Percentiles rank a stretch among this genome's conserved stretches.
phyloP scores from a whole-genome alignment of 2,797 vertebrate species.

The Sebastes iracundus region DNA sequence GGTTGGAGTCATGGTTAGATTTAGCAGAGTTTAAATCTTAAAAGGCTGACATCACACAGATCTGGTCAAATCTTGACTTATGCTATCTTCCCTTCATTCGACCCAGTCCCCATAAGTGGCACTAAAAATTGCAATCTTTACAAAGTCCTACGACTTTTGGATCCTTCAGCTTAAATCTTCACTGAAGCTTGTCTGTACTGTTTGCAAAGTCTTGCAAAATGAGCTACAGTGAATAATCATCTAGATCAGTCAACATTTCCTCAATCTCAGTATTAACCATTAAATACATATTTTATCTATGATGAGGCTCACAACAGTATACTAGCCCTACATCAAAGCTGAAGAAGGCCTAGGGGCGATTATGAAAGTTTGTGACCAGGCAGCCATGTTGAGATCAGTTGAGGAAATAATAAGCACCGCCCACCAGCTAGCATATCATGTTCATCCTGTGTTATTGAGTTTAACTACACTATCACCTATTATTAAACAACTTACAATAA shows the following conservation, averaged over 20 bases:
- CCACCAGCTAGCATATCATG: background rate
- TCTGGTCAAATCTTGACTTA: background rate
- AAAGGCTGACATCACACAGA: conserved; percentile 8
- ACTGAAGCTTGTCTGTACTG: background rate
- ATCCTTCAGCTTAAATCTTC: background rate
- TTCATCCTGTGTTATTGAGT: background rate
- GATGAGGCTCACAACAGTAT: background rate
- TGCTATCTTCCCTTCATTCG: background rate
- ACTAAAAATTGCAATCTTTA: background rate
- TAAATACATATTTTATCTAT: background rate
- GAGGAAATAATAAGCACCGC: no score
- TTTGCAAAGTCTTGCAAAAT: background rate
- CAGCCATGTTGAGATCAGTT: no score
- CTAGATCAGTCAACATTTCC: background rate
- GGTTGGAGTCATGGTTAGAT: conserved; percentile 7
- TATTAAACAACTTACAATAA: no score
- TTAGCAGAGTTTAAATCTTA: conserved; percentile 12
- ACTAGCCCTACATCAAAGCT: no score
- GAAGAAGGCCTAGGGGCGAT: background rate
- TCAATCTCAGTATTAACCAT: background rate
- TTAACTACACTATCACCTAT: background rate
- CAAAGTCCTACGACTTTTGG: background rate
- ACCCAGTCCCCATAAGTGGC: background rate
- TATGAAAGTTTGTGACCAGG: no score
- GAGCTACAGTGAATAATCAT: background rate